These are phyloP conservation scores for Microctonus hyperodae DNA, from an alignment of 2,888 invertebrate species.

Conservation along the genomic window DNA sequence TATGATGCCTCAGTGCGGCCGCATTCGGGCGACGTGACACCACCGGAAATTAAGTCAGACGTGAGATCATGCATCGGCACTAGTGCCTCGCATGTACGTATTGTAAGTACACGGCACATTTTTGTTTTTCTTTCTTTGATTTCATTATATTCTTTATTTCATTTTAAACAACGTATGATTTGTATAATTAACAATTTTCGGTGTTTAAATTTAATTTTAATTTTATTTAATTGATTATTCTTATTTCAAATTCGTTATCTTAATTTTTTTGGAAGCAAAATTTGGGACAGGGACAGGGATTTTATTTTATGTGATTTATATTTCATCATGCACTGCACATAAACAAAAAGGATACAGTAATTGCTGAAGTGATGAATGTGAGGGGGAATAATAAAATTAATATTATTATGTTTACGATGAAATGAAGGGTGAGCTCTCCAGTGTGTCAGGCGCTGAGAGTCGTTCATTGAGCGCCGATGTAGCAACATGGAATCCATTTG, in stretches of 20 bases:
- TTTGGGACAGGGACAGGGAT: background rate
- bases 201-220: constrained; percentile 13
- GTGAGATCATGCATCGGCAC: constrained; percentile 56
- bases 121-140: constrained; percentile 38
- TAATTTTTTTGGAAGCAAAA: background rate
- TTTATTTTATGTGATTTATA: constrained; percentile 34
- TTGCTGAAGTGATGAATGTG: background rate
- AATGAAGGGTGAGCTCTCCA: constrained; percentile 62
- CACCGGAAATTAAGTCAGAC: constrained; percentile 57
- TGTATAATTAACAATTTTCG: background rate
- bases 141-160: constrained; percentile 27
- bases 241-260: constrained; percentile 8
- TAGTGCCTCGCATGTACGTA: constrained; percentile 64
- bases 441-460: constrained; percentile 54
- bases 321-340: constrained; percentile 44
- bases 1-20: constrained; percentile 74
- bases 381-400: constrained; percentile 9
- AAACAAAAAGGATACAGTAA: constrained; percentile 4
- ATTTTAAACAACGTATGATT: background rate
- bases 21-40: constrained; percentile 62
- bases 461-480: constrained; percentile 68
- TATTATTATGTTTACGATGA: constrained; percentile 7
- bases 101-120: constrained; percentile 60
- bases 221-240: constrained; percentile 15
- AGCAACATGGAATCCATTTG: constrained; percentile 85